phyloP scores from a whole-genome alignment of 2,888 invertebrate genomes.

The Phasia obesa region DNA sequence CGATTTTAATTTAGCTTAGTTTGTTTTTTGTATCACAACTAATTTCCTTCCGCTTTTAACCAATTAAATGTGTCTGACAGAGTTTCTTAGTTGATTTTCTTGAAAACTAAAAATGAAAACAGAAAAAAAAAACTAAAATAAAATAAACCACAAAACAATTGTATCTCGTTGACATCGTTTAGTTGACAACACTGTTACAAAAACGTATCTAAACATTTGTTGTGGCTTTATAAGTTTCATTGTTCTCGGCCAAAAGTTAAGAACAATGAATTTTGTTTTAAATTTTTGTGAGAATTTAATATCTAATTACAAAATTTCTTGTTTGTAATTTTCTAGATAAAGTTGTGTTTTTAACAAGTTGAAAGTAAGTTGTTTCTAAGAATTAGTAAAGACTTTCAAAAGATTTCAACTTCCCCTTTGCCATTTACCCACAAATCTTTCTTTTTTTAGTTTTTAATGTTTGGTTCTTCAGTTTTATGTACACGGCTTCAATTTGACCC shows the following conservation, averaged over 20 bases:
- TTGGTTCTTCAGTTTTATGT: constrained; percentile 23
- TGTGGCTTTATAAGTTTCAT: constrained; percentile 11
- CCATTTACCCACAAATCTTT: constrained; percentile 34
- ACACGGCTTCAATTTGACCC: constrained; percentile 49
- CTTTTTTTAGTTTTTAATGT: constrained; percentile 15
- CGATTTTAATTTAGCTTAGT: neutral
- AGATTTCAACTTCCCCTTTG: constrained; percentile 27
- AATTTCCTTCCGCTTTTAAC: constrained; percentile 54
- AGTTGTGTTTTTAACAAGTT: constrained; percentile 48
- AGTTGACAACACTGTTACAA: constrained; percentile 26
- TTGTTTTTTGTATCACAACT: constrained; percentile 22
- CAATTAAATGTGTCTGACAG: constrained; percentile 23
- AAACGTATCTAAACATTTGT: constrained; percentile 6
- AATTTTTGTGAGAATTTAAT: constrained; percentile 23
- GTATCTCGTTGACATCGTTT: constrained; percentile 32
- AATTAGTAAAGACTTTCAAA: constrained; percentile 14
- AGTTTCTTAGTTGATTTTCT: constrained; percentile 29
- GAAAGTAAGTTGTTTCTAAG: constrained; percentile 13
- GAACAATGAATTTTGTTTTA: constrained; percentile 27
- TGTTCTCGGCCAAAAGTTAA: neutral
- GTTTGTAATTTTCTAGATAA: constrained; percentile 27
- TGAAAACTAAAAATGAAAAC: constrained; percentile 11
- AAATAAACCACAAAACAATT: constrained; percentile 8
- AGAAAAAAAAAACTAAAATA: neutral
- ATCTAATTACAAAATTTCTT: constrained; percentile 25